Evolutionary conservation across 2,113 vertebrate species (phyloP).

Genomic region (Lagopus leucura): DNA sequence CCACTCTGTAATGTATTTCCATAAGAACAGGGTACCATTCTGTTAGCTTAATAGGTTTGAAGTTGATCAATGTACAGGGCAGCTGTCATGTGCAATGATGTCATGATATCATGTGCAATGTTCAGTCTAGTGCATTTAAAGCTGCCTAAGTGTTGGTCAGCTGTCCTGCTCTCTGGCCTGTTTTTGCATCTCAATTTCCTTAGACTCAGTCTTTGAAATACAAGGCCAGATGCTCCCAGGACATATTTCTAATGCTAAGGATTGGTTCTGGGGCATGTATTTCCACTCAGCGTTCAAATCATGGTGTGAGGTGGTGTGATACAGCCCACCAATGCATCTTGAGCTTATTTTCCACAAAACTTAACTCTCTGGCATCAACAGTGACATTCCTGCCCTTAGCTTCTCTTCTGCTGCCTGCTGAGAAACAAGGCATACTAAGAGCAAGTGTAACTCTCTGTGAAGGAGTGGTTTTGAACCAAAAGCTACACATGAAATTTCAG

Average conservation of each 20-base stretch:
- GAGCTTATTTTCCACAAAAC: neutral
- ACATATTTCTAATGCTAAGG: neutral
- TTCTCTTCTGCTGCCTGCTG: neutral
- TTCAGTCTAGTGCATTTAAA: neutral
- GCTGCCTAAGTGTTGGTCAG: neutral
- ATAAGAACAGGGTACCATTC: neutral
- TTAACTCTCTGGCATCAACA: neutral
- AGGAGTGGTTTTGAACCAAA: neutral
- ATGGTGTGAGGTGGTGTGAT: neutral
- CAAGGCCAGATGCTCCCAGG: neutral
- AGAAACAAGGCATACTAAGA: neutral
- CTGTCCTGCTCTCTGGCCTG: neutral
- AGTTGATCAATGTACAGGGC: no score
- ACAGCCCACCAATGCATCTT: neutral
- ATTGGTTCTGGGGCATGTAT: neutral
- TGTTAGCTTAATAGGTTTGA: neutral
- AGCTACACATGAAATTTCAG: neutral
- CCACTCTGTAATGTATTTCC: neutral
- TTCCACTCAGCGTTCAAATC: neutral
- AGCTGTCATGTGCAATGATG: neutral
- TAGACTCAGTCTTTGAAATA: neutral
- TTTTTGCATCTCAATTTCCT: neutral
- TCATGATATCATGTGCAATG: accelerated
- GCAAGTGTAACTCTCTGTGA: neutral
- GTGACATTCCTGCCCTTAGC: neutral